Percentiles rank a stretch among this genome's conserved stretches.
These are phyloP conservation scores for Pelecanoides urinatrix DNA, from an alignment of 2,113 vertebrate species.

Conservation along the genomic window DNA sequence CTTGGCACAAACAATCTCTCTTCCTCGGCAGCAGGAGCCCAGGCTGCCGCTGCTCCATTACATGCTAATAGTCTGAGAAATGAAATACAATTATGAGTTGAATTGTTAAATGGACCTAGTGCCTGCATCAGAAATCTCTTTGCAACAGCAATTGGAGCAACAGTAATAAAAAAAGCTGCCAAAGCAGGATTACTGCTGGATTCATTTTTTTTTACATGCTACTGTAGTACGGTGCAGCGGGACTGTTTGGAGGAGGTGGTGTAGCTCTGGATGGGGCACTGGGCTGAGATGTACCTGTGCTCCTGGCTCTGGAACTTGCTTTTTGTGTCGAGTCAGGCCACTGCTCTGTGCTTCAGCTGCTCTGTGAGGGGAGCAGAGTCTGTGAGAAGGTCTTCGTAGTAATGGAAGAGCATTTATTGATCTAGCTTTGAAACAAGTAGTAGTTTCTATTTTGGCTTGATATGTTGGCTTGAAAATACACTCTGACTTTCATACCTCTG, in stretches of 20 bases:
- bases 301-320: not conserved
- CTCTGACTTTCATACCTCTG: not conserved
- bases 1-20: not conserved
- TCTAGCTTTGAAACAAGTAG: not conserved
- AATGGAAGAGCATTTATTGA: not conserved
- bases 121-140: slow-evolving; percentile 19
- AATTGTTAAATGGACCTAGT: slow-evolving; percentile 52
- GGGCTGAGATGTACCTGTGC: not conserved
- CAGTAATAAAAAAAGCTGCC: not conserved
- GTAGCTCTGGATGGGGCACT: not conserved
- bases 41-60: not conserved
- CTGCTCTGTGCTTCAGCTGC: not conserved
- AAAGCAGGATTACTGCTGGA: not conserved
- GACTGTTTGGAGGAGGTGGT: not conserved
- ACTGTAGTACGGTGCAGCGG: not conserved
- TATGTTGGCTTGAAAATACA: not conserved
- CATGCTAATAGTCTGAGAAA: slow-evolving; percentile 1
- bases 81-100: slow-evolving; percentile 33
- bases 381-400: not conserved
- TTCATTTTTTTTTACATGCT: not conserved
- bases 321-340: not conserved
- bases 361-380: not conserved
- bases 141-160: not conserved
- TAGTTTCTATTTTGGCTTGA: not conserved
- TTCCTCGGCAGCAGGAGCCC: not conserved